Base-by-base conservation (phyloP, 2,888 invertebrate species). In the Leucophenga maculata region DNA sequence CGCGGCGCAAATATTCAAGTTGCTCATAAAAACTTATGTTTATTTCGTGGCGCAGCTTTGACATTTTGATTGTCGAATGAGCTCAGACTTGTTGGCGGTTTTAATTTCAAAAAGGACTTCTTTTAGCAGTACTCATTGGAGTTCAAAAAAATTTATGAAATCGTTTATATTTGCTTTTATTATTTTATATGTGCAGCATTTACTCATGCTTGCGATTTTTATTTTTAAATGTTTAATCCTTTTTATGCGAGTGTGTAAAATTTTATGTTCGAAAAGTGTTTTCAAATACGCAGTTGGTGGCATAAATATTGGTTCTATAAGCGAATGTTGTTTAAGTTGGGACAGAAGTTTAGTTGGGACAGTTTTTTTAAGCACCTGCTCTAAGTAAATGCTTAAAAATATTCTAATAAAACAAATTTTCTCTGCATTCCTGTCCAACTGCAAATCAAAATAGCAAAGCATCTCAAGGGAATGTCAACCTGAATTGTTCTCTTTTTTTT, bases 11-110 rank as follows among this genome's bases (percentile, higher is more conserved):
- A 46, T 39, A 50, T 50, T 50, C 50, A 73, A 80, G 78, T 64
- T 64, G 62, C 78, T 70, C 80, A 83, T 81, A 81, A 81, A 81
- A 81, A 84, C 81, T 81, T 81, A 81, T 81, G 81, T 84, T 81
- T 84, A 81, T 81, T 84, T 81, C 67, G 52, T 52, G 79, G 80
- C 83, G 84, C 80, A 79, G 80, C 84, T 82, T 82, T 80, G 70
- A 68, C 60, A 18, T 20, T 6, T 55, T 9, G 69, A 22, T 76
- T 16, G 32, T 54, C 48, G 68, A 69, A 4, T 60, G 46, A 39
- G 20, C 8, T 60, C 8, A 4, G 3, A 8, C 6, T 4, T 20
- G 6, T 6, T 50, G 1, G 16, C 3, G 13, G n/a, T 8, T 50
- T n/a, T 50, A 13, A 50, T 13, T 50, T 50, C n/a, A 1, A 3